phyloP scores from a whole-genome alignment of 2,888 invertebrate species.

The Lingula anatina region DNA sequence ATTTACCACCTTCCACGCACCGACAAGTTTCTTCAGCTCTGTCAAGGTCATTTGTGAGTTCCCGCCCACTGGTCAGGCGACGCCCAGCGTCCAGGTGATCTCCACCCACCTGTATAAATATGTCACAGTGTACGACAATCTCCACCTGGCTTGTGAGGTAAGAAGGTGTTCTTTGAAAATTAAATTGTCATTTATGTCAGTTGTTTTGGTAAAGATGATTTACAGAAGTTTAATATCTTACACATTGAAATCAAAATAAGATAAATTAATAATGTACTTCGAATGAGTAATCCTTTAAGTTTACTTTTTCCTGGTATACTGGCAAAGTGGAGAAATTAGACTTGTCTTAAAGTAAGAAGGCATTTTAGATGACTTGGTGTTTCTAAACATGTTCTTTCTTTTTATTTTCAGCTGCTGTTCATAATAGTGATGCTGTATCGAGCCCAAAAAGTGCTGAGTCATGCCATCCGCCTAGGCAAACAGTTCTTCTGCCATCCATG shows the following conservation, averaged over 20 bases:
- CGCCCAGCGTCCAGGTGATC: slow-evolving; percentile 22
- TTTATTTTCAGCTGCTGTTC: slow-evolving; percentile 34
- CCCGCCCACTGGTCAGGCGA: slow-evolving; percentile 29
- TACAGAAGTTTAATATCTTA: too few relatives aligned
- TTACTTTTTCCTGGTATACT: too few relatives aligned
- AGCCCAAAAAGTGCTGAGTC: slow-evolving; percentile 21
- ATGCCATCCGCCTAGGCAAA: slow-evolving; percentile 19
- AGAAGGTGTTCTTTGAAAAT: too few relatives aligned
- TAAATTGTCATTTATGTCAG: too few relatives aligned
- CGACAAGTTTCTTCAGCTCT: slow-evolving; percentile 41
- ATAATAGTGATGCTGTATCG: slow-evolving; percentile 33
- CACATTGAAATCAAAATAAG: too few relatives aligned
- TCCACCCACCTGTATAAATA: slow-evolving; percentile 44
- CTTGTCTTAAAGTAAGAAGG: too few relatives aligned
- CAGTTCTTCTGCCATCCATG: slow-evolving; percentile 34
- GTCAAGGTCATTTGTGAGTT: slow-evolving; percentile 35
- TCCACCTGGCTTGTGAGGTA: slow-evolving; percentile 46
- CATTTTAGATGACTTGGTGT: too few relatives aligned
- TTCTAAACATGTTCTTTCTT: too few relatives aligned
- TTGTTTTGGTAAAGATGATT: too few relatives aligned
- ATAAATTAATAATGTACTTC: too few relatives aligned
- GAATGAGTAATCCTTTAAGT: too few relatives aligned
- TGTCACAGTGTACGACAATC: slow-evolving; percentile 31
- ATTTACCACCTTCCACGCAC: slow-evolving; percentile 40
- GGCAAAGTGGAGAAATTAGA: too few relatives aligned